A percentile compares a stretch with the other conserved stretches of the same genome.
Evolutionary conservation across 92 coral and sea anemone species (phyloP).

Genomic region (Heteractis magnifica): DNA sequence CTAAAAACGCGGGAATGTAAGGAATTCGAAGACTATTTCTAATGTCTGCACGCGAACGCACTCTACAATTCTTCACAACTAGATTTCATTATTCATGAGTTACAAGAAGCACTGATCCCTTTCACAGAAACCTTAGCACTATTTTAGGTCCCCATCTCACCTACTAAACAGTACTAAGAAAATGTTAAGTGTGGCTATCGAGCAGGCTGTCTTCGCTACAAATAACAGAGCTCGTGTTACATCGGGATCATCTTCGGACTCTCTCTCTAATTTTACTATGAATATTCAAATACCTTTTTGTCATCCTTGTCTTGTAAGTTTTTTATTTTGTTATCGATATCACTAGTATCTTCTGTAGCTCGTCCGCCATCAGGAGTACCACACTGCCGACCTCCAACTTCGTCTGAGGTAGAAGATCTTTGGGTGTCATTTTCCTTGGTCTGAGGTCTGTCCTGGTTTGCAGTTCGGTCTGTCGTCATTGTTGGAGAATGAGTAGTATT

Average conservation of each 20-base stretch:
- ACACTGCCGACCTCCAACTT: conserved; percentile 43
- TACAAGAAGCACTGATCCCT: conserved; percentile 44
- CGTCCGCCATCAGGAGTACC: conserved; percentile 53
- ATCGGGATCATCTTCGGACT: conserved; percentile 1
- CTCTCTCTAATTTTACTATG: conserved; percentile 5
- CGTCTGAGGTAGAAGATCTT: conserved; percentile 45
- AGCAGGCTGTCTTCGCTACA: conserved; percentile 10
- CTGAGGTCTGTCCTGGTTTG: conserved; percentile 27
- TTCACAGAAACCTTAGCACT: conserved; percentile 11
- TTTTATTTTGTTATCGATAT: conserved; percentile 55
- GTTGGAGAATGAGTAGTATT: conserved; percentile 72
- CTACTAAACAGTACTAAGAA: conserved; percentile 4
- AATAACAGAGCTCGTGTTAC: conserved; percentile 24
- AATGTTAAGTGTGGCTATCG: conserved; percentile 10
- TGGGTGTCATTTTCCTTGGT: conserved; percentile 59
- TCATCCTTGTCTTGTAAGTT: conserved; percentile 74
- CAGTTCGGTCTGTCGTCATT: conserved; percentile 90
- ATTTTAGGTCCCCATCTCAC: conserved; percentile 16
- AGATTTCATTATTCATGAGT: conserved; percentile 89
- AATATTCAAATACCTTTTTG: conserved; percentile 61
- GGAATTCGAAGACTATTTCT: conserved; percentile 58
- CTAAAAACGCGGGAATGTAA: conserved; percentile 79
- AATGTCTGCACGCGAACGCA: conserved; percentile 65
- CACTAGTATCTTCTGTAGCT: conserved; percentile 42
- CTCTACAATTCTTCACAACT: conserved; percentile 41